Conservation (phyloP, 2,888 invertebrate species). For the Rugalucina vietnamica region DNA sequence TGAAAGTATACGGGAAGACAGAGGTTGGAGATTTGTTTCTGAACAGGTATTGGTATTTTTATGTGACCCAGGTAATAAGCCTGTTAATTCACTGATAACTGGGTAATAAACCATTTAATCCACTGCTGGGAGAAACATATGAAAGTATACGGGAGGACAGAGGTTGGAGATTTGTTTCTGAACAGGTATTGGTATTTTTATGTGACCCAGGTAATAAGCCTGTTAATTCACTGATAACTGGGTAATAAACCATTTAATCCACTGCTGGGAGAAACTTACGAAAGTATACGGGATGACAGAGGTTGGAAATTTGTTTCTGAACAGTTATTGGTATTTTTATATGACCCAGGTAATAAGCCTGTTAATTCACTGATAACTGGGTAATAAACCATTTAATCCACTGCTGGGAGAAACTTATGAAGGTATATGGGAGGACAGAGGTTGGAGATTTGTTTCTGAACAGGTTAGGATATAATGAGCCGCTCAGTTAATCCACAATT, state of each 20-base stretch:
- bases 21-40: constrained; percentile 90
- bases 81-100: too few species aligned
- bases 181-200: constrained; percentile 90
- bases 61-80: too few species aligned
- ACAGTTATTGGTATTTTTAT: constrained; percentile 89
- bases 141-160: constrained; percentile 91
- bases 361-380: too few species aligned
- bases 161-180: constrained; percentile 91
- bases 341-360: too few species aligned
- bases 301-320: constrained; percentile 92
- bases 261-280: constrained; percentile 92
- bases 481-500: too few species aligned
- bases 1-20: constrained; percentile 91
- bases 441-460: constrained; percentile 91
- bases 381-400: constrained; percentile 94
- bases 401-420: constrained; percentile 93
- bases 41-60: constrained; percentile 90
- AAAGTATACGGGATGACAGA: constrained; percentile 90
- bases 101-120: constrained; percentile 94
- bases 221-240: too few species aligned
- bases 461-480: too few species aligned
- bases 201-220: too few species aligned
- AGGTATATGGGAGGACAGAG: constrained; percentile 90
- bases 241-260: constrained; percentile 95
- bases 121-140: constrained; percentile 92